A percentile compares a stretch with the other conserved stretches of the same genome.
These are phyloP conservation scores for Vanessa tameamea DNA, from an alignment of 1,140 invertebrate species.

Conservation along the genomic window DNA sequence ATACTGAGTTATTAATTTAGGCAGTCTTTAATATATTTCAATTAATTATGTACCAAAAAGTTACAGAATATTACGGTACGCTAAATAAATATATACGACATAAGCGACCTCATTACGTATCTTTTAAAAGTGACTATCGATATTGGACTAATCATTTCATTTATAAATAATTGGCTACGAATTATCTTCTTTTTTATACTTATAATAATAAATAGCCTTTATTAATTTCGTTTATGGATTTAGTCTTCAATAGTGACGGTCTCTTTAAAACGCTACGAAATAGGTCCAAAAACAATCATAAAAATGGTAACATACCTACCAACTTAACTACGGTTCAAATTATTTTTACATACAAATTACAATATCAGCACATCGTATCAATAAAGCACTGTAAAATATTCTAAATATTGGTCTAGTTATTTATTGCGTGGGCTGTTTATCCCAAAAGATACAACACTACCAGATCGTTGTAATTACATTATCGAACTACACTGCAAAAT, in stretches of 20 bases:
- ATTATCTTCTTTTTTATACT: neutral
- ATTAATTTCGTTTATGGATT: slow-evolving; percentile 1
- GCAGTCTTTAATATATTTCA: slow-evolving; percentile 78
- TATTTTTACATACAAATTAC: slow-evolving; percentile 67
- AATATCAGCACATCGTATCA: slow-evolving; percentile 71
- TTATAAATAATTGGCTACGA: slow-evolving; percentile 11
- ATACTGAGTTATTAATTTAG: slow-evolving; percentile 76
- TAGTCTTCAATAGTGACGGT: slow-evolving; percentile 14
- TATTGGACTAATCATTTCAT: slow-evolving; percentile 8
- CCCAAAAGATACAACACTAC: slow-evolving; percentile 39
- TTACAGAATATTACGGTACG: slow-evolving; percentile 63
- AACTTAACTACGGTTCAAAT: slow-evolving; percentile 62
- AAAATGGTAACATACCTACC: slow-evolving; percentile 72
- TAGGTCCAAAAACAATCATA: slow-evolving; percentile 50
- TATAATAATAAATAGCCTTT: slow-evolving; percentile 4
- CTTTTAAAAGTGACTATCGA: slow-evolving; percentile 15
- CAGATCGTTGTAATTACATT: slow-evolving; percentile 47
- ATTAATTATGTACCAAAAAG: slow-evolving; percentile 65
- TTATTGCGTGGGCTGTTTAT: slow-evolving; percentile 67
- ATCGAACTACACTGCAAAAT: slow-evolving; percentile 37
- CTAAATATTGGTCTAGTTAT: slow-evolving; percentile 80
- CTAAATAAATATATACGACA: slow-evolving; percentile 59
- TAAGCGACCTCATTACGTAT: slow-evolving; percentile 16
- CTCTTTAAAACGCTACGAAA: slow-evolving; percentile 19
- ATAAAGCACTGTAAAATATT: slow-evolving; percentile 77